Conservation (phyloP, 2,888 invertebrate species). For the Aphodius granarius region DNA sequence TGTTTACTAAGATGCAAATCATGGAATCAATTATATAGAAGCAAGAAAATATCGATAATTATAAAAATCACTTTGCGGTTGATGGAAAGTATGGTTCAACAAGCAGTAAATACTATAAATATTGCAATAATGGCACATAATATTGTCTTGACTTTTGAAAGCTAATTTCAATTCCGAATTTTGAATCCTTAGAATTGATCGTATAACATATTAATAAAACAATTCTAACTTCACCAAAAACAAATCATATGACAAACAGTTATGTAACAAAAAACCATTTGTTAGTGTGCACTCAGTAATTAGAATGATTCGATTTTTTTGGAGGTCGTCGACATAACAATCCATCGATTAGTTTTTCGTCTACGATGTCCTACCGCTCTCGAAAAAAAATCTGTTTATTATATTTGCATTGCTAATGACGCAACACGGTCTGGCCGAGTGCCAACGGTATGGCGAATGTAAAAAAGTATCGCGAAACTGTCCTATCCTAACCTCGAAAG, state of each 20-base stretch:
- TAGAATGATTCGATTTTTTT: neutral
- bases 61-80: neutral
- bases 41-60: neutral
- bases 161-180: too few species aligned
- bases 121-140: neutral
- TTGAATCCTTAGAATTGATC: too few species aligned
- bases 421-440: constrained; percentile 27
- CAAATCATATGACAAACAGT: too few species aligned
- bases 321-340: neutral
- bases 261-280: too few species aligned
- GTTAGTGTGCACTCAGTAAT: too few species aligned
- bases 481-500: constrained; percentile 35
- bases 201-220: too few species aligned
- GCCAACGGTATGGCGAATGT: constrained; percentile 28
- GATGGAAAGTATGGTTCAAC: neutral
- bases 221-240: too few species aligned
- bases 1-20: neutral
- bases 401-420: constrained; percentile 22
- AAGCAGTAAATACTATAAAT: neutral
- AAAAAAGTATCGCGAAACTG: constrained; percentile 36
- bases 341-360: neutral
- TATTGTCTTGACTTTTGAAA: too few species aligned
- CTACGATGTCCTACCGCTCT: neutral
- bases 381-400: constrained; percentile 24
- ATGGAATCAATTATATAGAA: neutral